Base-by-base conservation (phyloP, 2,888 invertebrate genomes). In the Ormia ochracea region DNA sequence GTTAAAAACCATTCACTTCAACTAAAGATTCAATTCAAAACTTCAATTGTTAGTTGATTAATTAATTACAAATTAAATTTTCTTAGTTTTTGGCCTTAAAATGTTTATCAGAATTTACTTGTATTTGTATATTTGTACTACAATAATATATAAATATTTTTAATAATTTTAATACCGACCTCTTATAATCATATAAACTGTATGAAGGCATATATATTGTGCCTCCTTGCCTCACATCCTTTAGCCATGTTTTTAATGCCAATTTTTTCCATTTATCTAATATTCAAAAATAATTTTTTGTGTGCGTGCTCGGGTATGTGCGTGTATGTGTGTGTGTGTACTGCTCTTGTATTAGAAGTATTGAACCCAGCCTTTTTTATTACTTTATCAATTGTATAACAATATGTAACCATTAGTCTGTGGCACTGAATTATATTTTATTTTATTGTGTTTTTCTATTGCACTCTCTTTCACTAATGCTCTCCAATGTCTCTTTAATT, bases 301-400 rank as follows among this genome's bases (percentile, higher is more conserved):
- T n/a, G n/a, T n/a, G n/a, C n/a, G n/a, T n/a, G n/a, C 12, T 31
- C 4, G 12, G 36, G 4, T 28, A 28, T 38, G 1, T 38, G 14
- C 9, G 3, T 41, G 52, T 52, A 38, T 56, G 28, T 45, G 17
- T 52, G 19, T 36, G 7, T 36, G 5, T 56, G 17, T 45, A 4
- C n/a, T 33, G n/a, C 31, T 26, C 14, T 4, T 50, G 28, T 41
- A 38, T 61, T 63, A 58, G 63, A 69, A 65, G 56, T 63, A 79
- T 70, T 74, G 74, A 70, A 69, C 74, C 63, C 78, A 79, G 63
- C 69, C 78, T 74, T 79, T 78, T 80, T 80, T 72, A 75, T 75
- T 80, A 72, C 70, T 75, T 70, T 80, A 75, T 80, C 70, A 75
- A 80, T 80, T 80, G 70, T 80, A 70, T 61, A 72, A 54, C 70